phyloP scores from a whole-genome alignment of 2,888 invertebrate species.

The Temnothorax ravouxi region DNA sequence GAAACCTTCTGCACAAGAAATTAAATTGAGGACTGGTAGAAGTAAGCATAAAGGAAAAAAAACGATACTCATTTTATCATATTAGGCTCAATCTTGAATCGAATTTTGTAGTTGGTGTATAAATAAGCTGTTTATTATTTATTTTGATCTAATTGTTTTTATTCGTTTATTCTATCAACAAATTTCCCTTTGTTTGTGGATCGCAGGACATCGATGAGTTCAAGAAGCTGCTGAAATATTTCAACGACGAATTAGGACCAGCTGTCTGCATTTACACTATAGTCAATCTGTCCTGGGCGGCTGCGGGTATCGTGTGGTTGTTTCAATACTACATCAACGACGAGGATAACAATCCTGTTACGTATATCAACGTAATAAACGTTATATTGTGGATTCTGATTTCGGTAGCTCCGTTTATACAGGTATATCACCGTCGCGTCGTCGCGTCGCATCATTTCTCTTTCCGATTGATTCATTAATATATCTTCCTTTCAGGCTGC shows the following conservation, averaged over 20 bases:
- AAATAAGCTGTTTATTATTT: background rate
- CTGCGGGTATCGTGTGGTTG: slow-evolving; percentile 91
- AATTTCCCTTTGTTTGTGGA: slow-evolving; percentile 41
- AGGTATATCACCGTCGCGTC: slow-evolving; percentile 86
- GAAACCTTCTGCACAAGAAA: background rate
- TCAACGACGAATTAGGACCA: slow-evolving; percentile 92
- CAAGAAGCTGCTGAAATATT: slow-evolving; percentile 91
- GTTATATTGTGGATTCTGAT: slow-evolving; percentile 90
- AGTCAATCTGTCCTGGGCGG: slow-evolving; percentile 91
- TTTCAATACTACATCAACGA: slow-evolving; percentile 89
- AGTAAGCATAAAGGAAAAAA: background rate
- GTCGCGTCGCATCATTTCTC: background rate
- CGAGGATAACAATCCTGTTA: slow-evolving; percentile 88
- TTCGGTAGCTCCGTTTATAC: slow-evolving; percentile 90
- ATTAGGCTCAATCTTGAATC: background rate
- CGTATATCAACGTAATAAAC: slow-evolving; percentile 89
- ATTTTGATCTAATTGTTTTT: background rate
- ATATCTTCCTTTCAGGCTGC: slow-evolving; percentile 89
- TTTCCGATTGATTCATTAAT: slow-evolving; percentile 13
- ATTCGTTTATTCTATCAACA: background rate
- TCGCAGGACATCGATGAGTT: slow-evolving; percentile 93
- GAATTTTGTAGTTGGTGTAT: background rate
- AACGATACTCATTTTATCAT: background rate
- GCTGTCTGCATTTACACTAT: slow-evolving; percentile 93
- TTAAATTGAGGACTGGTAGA: background rate